Conservation (phyloP, 2,888 invertebrate genomes). For the Branchipolynoe longqiensis region DNA sequence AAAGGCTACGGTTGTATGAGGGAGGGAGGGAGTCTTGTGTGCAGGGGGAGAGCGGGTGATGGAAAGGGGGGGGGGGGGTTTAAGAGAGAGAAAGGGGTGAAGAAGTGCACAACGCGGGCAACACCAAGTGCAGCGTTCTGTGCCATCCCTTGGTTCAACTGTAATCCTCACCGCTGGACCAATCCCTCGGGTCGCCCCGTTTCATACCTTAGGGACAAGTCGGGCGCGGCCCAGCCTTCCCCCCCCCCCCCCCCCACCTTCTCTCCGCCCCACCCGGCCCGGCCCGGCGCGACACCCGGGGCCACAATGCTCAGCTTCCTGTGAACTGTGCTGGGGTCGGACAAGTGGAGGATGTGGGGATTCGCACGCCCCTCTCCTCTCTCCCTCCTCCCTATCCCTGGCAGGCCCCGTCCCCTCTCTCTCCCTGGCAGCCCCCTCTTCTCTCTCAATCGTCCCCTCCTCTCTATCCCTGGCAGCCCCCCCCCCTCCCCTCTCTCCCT, state of each 20-base stretch:
- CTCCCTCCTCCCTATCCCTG: no score
- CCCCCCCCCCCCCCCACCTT: neutral
- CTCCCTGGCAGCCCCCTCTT: no score
- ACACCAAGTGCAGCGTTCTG: conserved; percentile 38
- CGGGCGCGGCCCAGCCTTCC: conserved; percentile 29
- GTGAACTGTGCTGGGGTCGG: conserved; percentile 23
- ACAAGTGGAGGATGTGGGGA: conserved; percentile 5
- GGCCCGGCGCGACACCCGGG: neutral
- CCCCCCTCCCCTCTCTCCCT: no score
- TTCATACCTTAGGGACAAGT: conserved; percentile 47
- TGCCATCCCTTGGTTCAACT: conserved; percentile 37
- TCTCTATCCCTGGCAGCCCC: no score
- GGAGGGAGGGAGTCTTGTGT: no score
- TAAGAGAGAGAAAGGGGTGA: conserved; percentile 20
- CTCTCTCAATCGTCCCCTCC: neutral
- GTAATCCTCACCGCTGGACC: conserved; percentile 31
- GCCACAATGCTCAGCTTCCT: conserved; percentile 48
- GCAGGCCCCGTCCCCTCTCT: no score
- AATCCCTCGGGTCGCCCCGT: conserved; percentile 25
- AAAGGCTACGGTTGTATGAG: no score
- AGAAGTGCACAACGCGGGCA: conserved; percentile 10
- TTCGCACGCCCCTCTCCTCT: neutral
- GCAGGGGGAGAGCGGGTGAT: no score
- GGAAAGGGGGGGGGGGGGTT: no score
- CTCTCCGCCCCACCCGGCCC: conserved; percentile 9